Conservation (phyloP, 2,797 vertebrate species). For the Anolis apletophallus region DNA sequence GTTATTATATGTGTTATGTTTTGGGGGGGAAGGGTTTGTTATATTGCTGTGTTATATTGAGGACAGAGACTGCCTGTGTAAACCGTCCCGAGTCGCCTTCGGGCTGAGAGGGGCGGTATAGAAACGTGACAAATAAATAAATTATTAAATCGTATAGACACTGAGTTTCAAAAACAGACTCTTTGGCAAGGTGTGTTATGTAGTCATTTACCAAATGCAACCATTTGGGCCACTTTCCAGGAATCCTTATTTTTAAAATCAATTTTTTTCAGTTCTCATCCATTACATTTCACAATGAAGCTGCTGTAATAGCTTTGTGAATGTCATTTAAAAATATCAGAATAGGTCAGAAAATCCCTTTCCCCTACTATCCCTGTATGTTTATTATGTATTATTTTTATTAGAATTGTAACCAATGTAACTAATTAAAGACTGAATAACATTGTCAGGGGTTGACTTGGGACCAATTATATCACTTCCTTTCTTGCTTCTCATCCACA, state of each 20-base stretch:
- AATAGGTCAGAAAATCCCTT: neutral
- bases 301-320: neutral
- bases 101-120: no score
- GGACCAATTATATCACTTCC: neutral
- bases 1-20: no score
- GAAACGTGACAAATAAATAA: no score
- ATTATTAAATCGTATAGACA: neutral
- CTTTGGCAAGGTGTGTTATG: neutral
- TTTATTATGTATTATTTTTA: neutral
- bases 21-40: no score
- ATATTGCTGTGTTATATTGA: no score
- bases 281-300: neutral
- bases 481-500: conserved; percentile 32
- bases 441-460: conserved; percentile 21
- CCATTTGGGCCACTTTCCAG: neutral
- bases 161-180: neutral
- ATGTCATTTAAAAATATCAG: no score
- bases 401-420: neutral
- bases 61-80: no score
- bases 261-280: neutral
- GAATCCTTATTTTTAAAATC: neutral
- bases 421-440: neutral
- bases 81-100: no score
- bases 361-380: neutral
- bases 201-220: neutral